phyloP scores from a whole-genome alignment of 2,113 vertebrate genomes.

The Brachyhypopomus gauderio region DNA sequence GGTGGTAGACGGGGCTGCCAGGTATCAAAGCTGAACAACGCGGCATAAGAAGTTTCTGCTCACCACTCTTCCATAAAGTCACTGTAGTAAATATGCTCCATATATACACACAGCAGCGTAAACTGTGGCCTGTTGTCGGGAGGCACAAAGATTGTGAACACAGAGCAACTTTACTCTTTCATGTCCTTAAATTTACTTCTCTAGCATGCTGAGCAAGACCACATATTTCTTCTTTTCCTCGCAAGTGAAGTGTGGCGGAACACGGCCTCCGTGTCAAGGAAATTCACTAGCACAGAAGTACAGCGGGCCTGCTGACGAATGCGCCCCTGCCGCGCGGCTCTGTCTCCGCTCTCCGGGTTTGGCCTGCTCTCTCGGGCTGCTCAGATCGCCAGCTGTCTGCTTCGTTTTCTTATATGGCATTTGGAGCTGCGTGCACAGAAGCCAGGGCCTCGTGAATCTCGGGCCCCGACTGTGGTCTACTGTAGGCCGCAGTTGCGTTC shows the following conservation, averaged over 20 bases:
- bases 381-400: background rate
- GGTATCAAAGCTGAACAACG: background rate
- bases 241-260: slow-evolving; percentile 5
- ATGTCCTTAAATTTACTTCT: slow-evolving; percentile 10
- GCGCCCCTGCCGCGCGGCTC: background rate
- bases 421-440: background rate
- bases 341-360: slow-evolving; percentile 23
- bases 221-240: slow-evolving; percentile 23
- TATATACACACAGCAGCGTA: background rate
- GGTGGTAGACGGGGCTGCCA: background rate
- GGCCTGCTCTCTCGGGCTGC: background rate
- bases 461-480: background rate
- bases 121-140: background rate
- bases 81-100: background rate
- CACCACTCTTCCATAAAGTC: background rate
- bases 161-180: slow-evolving; percentile 7
- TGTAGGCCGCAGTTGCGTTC: background rate
- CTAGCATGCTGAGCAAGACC: background rate
- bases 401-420: background rate
- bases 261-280: background rate
- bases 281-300: background rate
- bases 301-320: slow-evolving; percentile 16
- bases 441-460: background rate
- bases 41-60: slow-evolving; percentile 16
- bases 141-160: slow-evolving; percentile 8